phyloP scores from a whole-genome alignment of 2,113 vertebrate species.

The Oplegnathus fasciatus region DNA sequence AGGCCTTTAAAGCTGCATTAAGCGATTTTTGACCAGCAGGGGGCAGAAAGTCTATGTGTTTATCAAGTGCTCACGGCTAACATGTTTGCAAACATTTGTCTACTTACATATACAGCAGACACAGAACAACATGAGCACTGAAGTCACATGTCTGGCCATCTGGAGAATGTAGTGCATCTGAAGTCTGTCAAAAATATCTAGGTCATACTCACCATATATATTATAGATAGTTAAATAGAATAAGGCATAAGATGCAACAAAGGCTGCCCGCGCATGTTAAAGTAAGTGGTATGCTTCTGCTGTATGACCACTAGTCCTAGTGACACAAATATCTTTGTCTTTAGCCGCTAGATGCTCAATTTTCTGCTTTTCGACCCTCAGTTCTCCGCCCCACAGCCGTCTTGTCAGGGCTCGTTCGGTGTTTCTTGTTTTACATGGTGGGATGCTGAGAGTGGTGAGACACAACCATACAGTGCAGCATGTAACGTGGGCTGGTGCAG shows the following conservation, averaged over 20 bases:
- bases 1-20: slow-evolving; percentile 55
- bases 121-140: too few species aligned
- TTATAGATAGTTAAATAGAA: neutral
- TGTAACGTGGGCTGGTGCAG: neutral
- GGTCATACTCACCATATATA: neutral
- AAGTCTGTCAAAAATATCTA: neutral
- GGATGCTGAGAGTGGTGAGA: neutral
- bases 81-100: neutral
- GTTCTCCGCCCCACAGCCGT: neutral
- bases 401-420: too few species aligned
- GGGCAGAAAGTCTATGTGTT: neutral
- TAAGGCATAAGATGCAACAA: neutral
- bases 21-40: slow-evolving; percentile 36
- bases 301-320: neutral
- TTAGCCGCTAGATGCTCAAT: neutral
- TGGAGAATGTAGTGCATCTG: neutral
- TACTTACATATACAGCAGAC: neutral
- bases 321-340: neutral
- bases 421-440: too few species aligned
- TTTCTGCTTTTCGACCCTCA: neutral
- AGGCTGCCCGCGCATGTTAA: neutral
- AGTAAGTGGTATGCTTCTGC: neutral
- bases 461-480: neutral
- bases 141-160: neutral
- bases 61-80: neutral